phyloP scores from a whole-genome alignment of 2,888 invertebrate genomes.

The Buathra laborator region DNA sequence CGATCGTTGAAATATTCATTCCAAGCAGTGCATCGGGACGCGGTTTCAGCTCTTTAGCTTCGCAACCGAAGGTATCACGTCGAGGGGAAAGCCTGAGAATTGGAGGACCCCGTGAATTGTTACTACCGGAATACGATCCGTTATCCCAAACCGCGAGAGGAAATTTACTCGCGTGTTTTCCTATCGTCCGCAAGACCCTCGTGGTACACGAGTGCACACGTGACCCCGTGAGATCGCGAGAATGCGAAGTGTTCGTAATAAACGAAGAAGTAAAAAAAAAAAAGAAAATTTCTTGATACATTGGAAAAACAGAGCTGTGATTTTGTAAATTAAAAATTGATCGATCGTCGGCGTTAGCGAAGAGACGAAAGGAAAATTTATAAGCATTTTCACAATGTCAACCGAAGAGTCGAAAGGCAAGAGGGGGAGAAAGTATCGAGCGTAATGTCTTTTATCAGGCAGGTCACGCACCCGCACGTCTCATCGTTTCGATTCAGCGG shows the following conservation, averaged over 20 bases:
- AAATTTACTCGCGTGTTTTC: slow-evolving; percentile 1
- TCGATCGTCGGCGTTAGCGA: background rate
- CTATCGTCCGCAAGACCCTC: background rate
- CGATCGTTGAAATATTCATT: slow-evolving; percentile 80
- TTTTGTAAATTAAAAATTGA: background rate
- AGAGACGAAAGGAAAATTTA: slow-evolving; percentile 50
- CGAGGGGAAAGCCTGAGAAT: slow-evolving; percentile 4
- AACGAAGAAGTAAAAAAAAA: slow-evolving; percentile 55
- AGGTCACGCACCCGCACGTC: slow-evolving; percentile 58
- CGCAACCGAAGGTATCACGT: slow-evolving; percentile 5
- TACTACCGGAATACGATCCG: slow-evolving; percentile 2
- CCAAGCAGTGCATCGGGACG: slow-evolving; percentile 57
- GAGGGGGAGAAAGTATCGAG: slow-evolving; percentile 47
- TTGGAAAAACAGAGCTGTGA: background rate
- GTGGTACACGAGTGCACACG: background rate
- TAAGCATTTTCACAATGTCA: slow-evolving; percentile 54
- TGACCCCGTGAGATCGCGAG: background rate
- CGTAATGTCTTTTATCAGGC: slow-evolving; percentile 61
- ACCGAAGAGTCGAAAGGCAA: slow-evolving; percentile 8
- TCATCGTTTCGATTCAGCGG: slow-evolving; percentile 57
- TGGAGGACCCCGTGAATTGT: slow-evolving; percentile 33
- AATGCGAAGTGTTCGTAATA: background rate
- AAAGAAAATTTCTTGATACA: background rate
- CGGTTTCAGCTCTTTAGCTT: slow-evolving; percentile 19
- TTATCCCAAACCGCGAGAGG: slow-evolving; percentile 26